phyloP scores from a whole-genome alignment of 2,888 invertebrate species.

The Falcaria lacertinaria region DNA sequence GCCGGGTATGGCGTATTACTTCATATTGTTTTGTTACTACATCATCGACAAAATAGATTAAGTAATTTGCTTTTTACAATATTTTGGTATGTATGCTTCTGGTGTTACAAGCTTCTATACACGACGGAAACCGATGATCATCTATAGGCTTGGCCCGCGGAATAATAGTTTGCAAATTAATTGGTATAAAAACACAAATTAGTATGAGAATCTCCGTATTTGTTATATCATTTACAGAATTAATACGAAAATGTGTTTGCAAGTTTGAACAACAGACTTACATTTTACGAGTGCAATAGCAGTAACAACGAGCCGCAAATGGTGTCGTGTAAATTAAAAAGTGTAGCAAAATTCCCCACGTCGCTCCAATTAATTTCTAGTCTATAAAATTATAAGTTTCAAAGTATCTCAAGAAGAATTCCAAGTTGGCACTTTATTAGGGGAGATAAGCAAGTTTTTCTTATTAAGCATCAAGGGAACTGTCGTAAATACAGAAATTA shows the following conservation, averaged over 20 bases:
- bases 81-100: no score
- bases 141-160: no score
- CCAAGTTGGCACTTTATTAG: slow-evolving; percentile 42
- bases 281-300: slow-evolving; percentile 27
- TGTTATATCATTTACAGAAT: no score
- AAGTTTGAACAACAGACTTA: background rate
- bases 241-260: background rate
- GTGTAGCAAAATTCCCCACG: slow-evolving; percentile 20
- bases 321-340: slow-evolving; percentile 28
- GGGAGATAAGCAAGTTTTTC: slow-evolving; percentile 58
- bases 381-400: slow-evolving; percentile 18
- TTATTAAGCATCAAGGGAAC: slow-evolving; percentile 58
- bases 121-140: no score
- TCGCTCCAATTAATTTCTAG: slow-evolving; percentile 27
- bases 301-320: slow-evolving; percentile 21
- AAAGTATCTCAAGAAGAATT: slow-evolving; percentile 34
- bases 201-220: no score
- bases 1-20: background rate
- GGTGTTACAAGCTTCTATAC: no score
- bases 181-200: no score
- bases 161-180: no score
- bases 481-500: slow-evolving; percentile 71
- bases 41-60: background rate
- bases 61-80: no score
- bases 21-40: background rate